Evolutionary conservation across 2,888 invertebrate genomes (phyloP), one percentile per base, ranked within the genome.

Genomic region (Drosophila dives): DNA sequence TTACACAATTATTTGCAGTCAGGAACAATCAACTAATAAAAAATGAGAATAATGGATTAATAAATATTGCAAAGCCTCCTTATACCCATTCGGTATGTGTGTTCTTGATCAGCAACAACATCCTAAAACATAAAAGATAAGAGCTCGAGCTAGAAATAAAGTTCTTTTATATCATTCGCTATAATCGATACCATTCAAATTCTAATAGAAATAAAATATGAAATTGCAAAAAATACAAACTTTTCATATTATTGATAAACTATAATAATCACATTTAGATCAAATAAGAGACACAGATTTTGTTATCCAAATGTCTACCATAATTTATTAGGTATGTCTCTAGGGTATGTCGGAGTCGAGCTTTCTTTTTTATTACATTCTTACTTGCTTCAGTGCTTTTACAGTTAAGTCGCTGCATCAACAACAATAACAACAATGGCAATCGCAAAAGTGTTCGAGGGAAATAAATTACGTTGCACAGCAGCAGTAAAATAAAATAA

Each of bases 381-480:
- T 45, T 23, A 45, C 45, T 23, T 15, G 45, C 45, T 38, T 64
- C 65, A 53, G 36, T 62, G 64, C 55, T 72, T 67, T 53, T 65
- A 56, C 77, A 72, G 77, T 64, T 80, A 85, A 83, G 72, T 80
- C 65, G 73, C 59, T 53, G 40, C 34, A 68, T 45, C 15, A 29
- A 65, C 60, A 70, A 56, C 60, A 71, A 63, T 56, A 72, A 61
- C 40, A 72, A 50, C 59, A 62, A 76, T 59, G 49, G 55, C 67
- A 84, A 72, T 75, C 71, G 64, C 75, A 81, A 86, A 87, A 81
- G 86, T 82, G 79, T 86, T 87, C 88, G 88, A 89, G 90, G 77
- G 88, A 89, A 87, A 87, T 90, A 90, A 87, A 90, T 87, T 86
- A 90, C 84, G 83, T 80, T 81, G 53, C 77, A 67, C 77, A 83